Conservation (phyloP, 2,113 vertebrate species). For the Burhinus oedicnemus region DNA sequence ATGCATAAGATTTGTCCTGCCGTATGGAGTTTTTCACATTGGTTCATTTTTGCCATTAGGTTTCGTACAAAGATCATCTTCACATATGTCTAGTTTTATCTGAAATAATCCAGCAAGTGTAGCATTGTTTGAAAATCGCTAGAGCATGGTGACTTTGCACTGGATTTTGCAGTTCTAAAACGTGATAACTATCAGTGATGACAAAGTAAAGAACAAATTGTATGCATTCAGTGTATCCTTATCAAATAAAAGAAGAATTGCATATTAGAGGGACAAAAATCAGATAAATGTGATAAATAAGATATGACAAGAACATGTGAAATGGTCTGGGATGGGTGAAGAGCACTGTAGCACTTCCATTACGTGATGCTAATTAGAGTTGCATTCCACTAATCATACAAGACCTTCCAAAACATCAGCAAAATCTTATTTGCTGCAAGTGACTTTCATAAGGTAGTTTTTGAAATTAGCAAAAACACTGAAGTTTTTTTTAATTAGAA, state of each 20-base stretch:
- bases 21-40: background rate
- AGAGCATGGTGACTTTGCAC: background rate
- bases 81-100: background rate
- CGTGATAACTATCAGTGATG: background rate
- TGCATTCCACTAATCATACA: background rate
- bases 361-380: background rate
- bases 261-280: background rate
- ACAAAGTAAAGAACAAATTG: background rate
- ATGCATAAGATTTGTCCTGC: background rate
- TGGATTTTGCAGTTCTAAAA: background rate
- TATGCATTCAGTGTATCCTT: background rate
- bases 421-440: background rate
- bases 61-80: background rate
- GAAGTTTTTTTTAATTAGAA: background rate
- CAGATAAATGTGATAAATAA: background rate
- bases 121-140: background rate
- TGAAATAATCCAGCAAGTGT: background rate
- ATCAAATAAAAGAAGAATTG: background rate
- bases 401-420: background rate
- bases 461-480: background rate
- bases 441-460: background rate
- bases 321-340: background rate
- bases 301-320: background rate
- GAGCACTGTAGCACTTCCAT: background rate
- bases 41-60: background rate